phyloP scores from a whole-genome alignment of 1,140 invertebrate genomes.

The Ceratitis capitata region DNA sequence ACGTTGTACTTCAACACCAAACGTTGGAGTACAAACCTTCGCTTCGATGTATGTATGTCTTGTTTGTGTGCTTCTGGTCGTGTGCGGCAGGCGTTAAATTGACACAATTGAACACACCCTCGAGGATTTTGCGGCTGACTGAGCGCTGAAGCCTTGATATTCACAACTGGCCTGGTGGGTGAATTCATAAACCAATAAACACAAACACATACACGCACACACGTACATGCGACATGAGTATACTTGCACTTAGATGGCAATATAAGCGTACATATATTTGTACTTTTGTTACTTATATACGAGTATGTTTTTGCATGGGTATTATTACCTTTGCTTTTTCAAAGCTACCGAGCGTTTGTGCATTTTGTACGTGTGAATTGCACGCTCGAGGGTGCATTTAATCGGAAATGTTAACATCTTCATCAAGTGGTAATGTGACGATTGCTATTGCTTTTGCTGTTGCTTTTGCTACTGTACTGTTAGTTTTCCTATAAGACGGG shows the following conservation, averaged over 20 bases:
- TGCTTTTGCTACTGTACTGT: conserved; percentile 5
- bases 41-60: background rate
- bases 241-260: background rate
- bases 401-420: conserved; percentile 60
- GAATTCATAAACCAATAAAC: conserved; percentile 23
- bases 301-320: background rate
- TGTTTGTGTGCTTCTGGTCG: conserved; percentile 45
- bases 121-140: conserved; percentile 50
- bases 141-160: conserved; percentile 2
- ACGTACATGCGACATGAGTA: background rate
- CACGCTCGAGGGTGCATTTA: conserved; percentile 50
- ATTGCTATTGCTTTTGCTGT: conserved; percentile 10
- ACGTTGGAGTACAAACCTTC: background rate
- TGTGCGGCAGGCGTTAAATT: conserved; percentile 59
- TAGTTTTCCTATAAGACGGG: background rate
- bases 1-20: background rate
- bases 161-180: conserved; percentile 22
- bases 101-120: conserved; percentile 64
- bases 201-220: background rate
- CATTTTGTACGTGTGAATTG: conserved; percentile 25
- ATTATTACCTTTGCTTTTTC: background rate
- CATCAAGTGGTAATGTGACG: conserved; percentile 51
- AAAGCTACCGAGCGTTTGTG: conserved; percentile 7
- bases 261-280: background rate
- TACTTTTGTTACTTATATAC: background rate